phyloP scores from a whole-genome alignment of 2,888 invertebrate species.

The Platerodrilus igneus region DNA sequence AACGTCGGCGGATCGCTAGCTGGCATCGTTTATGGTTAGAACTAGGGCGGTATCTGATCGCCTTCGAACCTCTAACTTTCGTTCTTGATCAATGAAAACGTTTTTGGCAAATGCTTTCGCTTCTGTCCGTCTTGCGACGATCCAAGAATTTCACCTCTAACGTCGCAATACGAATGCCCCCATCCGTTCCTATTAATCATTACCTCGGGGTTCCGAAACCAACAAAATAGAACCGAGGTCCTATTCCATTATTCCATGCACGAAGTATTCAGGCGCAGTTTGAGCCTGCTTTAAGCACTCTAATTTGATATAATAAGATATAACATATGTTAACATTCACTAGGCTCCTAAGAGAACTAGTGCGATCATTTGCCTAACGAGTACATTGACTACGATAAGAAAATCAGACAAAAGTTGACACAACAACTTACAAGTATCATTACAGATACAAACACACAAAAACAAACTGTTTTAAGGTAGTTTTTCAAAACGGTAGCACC shows the following conservation, averaged over 20 bases:
- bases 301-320: too few relatives aligned
- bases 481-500: too few relatives aligned
- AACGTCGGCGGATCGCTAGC: conserved; percentile 59
- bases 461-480: too few relatives aligned
- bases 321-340: too few relatives aligned
- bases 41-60: conserved; percentile 53
- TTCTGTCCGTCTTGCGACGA: conserved; percentile 54
- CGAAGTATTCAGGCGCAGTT: conserved; percentile 46
- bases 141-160: conserved; percentile 59
- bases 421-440: too few relatives aligned
- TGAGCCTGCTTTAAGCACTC: conserved; percentile 60
- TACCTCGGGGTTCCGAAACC: conserved; percentile 56
- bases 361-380: too few relatives aligned
- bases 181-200: conserved; percentile 55
- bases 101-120: conserved; percentile 67
- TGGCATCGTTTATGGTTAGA: conserved; percentile 63
- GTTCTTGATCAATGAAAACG: conserved; percentile 65
- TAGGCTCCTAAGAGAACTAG: too few relatives aligned
- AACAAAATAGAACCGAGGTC: conserved; percentile 59
- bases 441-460: too few relatives aligned
- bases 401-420: too few relatives aligned
- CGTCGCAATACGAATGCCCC: conserved; percentile 57
- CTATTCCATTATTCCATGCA: conserved; percentile 65
- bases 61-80: conserved; percentile 65
- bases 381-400: too few relatives aligned